A percentile compares a stretch with the other conserved stretches of the same genome.
These are phyloP conservation scores for Macroglossus sobrinus DNA, from an alignment of 2,113 vertebrate species.

Conservation along the genomic window DNA sequence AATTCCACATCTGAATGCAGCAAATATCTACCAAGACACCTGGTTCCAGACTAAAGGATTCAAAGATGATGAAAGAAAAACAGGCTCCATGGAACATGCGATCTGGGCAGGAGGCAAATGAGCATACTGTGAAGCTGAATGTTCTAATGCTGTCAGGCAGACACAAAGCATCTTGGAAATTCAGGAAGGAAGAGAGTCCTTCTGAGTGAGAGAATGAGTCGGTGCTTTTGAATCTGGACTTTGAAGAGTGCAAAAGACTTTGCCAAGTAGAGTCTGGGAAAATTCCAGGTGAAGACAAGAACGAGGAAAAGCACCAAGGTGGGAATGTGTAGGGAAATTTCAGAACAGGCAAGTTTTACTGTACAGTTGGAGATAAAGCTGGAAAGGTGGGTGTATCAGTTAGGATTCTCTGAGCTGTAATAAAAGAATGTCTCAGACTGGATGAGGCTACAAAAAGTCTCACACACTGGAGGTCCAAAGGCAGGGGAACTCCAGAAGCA, in stretches of 20 bases:
- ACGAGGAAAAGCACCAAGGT: neutral
- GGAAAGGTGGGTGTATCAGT: neutral
- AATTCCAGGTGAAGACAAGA: neutral
- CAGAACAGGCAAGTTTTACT: neutral
- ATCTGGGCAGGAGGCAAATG: neutral
- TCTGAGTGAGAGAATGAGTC: neutral
- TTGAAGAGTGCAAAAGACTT: neutral
- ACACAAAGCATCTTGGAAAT: neutral
- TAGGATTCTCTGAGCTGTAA: neutral
- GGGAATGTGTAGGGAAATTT: neutral
- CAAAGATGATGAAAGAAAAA: neutral
- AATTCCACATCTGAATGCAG: neutral
- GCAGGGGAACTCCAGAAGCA: neutral
- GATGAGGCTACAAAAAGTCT: neutral
- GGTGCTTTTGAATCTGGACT: neutral
- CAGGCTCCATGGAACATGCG: neutral
- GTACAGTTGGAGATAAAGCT: neutral
- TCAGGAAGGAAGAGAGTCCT: neutral
- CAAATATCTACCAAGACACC: neutral
- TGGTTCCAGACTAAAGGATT: neutral
- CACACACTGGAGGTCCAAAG: neutral
- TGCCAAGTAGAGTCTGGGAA: neutral
- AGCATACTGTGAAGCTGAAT: neutral
- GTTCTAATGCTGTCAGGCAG: neutral
- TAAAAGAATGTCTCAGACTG: neutral